Conservation (phyloP, 64 coral and sea anemone genomes). For the Stichodactyla mertensii region DNA sequence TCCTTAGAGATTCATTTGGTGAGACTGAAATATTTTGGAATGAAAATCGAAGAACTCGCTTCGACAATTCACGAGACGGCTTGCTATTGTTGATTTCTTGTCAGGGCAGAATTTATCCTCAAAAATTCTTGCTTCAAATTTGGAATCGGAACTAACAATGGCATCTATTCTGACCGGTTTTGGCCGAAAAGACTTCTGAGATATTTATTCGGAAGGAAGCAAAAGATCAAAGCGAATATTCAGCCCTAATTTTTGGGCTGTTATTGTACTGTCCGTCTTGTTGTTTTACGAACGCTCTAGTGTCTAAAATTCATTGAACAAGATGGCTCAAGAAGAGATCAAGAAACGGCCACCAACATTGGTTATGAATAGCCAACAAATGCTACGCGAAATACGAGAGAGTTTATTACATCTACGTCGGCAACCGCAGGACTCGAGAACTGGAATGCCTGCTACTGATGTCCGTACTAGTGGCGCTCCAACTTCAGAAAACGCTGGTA, state of each 20-base stretch:
- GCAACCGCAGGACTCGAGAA: slow-evolving; percentile 24
- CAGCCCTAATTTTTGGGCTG: background rate
- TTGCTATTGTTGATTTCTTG: background rate
- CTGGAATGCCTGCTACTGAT: slow-evolving; percentile 26
- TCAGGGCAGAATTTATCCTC: background rate
- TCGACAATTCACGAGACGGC: background rate
- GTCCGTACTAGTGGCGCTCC: slow-evolving; percentile 35
- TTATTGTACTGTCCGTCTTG: slow-evolving; percentile 37
- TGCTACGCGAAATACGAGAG: slow-evolving; percentile 76
- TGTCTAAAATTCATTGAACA: background rate
- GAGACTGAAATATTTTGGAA: background rate
- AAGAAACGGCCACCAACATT: slow-evolving; percentile 33
- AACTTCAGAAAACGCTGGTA: slow-evolving; percentile 1
- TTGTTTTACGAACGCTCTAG: slow-evolving; percentile 4
- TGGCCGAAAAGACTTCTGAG: background rate
- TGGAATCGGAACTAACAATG: background rate
- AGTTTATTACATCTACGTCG: slow-evolving; percentile 73
- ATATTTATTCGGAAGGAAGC: background rate
- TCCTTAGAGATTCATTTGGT: background rate
- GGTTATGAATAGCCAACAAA: slow-evolving; percentile 83
- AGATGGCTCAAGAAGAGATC: slow-evolving; percentile 28
- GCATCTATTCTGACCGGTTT: slow-evolving; percentile 5
- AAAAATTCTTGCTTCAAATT: background rate
- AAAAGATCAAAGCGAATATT: slow-evolving; percentile 8
- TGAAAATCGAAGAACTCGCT: background rate